Evolutionary conservation across 2,113 vertebrate species (phyloP), one percentile per base, ranked within the genome.

Genomic region (Rhinoderma darwinii): DNA sequence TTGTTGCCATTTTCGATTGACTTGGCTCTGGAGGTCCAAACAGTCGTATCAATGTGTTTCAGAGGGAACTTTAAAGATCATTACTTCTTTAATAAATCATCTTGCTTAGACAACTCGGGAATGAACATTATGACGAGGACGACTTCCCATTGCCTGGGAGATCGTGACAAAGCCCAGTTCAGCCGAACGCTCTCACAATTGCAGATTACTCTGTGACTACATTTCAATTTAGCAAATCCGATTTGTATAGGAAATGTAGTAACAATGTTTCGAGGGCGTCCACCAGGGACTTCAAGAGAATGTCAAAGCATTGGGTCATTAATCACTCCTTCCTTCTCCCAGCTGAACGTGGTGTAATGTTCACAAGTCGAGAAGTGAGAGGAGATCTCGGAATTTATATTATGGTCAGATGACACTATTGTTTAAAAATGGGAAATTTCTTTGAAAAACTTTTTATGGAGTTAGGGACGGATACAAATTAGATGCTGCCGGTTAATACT

Each of bases 81-180:
- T 56, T 75, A 20, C 27, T 11, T 56, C 75, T 35, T 56, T 74
- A 87, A 87, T 87, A 74, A 87, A 87, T 87, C 86, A 87, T 87
- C 79, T 54, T 75, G 51, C 61, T 37, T 20, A 74, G 51, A 87
- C 78, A 82, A 44, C 35, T 5, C 0, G 50, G 6, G 37, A 39
- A 75, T 18, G 78, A 75, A 44, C 9, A 51, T n/a, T 15, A 61
- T 61, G 79, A 75, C 35, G 50, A 44, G 56, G 37, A 82, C 37
- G 32, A 22, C 74, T n/a, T 51, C n/a, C 17, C 32, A 39, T 50
- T 47, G 84, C 56, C 27, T 32, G 70, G 4, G 50, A 63, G 43
- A 47, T 10, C 30, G 76, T 87, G 86, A 87, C 86, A 66, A 51
- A 75, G n/a, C 54, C 78, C 86, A 87, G 86, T 25, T 41, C 51